Conservation (phyloP, 2,113 vertebrate species). For the Cyprinus carpio region DNA sequence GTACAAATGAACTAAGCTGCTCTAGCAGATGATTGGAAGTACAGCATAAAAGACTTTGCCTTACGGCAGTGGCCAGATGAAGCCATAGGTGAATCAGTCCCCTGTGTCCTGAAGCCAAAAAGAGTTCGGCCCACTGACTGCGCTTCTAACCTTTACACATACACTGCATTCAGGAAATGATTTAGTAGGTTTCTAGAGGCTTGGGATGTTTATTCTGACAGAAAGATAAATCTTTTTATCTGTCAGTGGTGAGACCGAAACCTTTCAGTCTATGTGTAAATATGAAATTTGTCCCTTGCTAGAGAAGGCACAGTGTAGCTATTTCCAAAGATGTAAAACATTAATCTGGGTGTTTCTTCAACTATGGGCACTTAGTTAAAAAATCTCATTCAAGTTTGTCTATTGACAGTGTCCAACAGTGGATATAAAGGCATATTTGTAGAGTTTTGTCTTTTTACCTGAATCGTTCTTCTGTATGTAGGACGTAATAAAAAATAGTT, state of each 20-base stretch:
- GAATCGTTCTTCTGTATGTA: not conserved
- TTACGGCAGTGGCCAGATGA: slow-evolving; percentile 29
- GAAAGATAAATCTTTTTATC: slow-evolving; percentile 48
- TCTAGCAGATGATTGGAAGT: not conserved
- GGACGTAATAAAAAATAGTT: not conserved
- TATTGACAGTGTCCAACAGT: not conserved
- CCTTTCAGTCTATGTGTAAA: slow-evolving; percentile 43
- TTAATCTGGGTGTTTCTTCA: not conserved
- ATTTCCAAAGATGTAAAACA: not conserved
- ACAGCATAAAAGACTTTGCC: slow-evolving; percentile 7
- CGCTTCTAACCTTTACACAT: slow-evolving; percentile 56
- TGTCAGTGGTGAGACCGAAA: slow-evolving; percentile 28
- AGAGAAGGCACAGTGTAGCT: not conserved
- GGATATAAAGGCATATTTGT: not conserved
- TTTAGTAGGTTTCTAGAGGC: slow-evolving; percentile 55
- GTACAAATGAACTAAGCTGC: slow-evolving; percentile 12
- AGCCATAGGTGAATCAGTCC: slow-evolving; percentile 33
- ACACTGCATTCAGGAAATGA: slow-evolving; percentile 52
- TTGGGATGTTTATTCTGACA: slow-evolving; percentile 46
- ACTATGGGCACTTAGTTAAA: not conserved
- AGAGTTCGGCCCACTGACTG: slow-evolving; percentile 40
- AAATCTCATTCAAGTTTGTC: not conserved
- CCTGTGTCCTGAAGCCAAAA: slow-evolving; percentile 45
- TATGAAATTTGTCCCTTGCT: slow-evolving; percentile 36
- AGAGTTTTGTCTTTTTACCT: not conserved